Evolutionary conservation across 2,797 vertebrate genomes (phyloP).

Genomic region (Euthynnus affinis): DNA sequence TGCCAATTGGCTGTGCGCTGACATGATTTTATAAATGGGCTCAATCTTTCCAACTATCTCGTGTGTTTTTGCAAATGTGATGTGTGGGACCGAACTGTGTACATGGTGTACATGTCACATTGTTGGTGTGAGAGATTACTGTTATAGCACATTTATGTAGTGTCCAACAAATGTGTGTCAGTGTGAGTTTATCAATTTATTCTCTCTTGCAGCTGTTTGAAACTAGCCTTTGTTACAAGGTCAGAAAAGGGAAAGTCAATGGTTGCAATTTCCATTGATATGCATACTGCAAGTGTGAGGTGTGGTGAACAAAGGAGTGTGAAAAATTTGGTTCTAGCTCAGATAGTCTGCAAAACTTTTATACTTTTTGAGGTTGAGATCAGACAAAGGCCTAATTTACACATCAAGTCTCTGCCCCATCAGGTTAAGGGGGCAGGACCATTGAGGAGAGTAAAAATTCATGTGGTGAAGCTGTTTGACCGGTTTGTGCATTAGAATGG

Average conservation of each 20-base stretch:
- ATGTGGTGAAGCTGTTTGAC: neutral
- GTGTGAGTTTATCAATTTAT: no score
- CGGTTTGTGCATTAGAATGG: neutral
- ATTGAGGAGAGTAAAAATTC: no score
- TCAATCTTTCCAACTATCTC: slow-evolving; percentile 14
- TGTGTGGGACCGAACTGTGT: slow-evolving; percentile 3
- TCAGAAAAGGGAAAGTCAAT: neutral
- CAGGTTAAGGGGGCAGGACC: no score
- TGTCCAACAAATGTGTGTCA: no score
- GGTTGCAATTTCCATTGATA: slow-evolving; percentile 25
- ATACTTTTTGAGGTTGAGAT: slow-evolving; percentile 17
- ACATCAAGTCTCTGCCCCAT: slow-evolving; percentile 22
- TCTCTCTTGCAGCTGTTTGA: no score
- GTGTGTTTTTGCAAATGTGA: slow-evolving; percentile 19
- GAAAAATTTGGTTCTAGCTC: slow-evolving; percentile 3
- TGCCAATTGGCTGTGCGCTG: no score
- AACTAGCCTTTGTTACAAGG: neutral
- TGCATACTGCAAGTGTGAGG: neutral
- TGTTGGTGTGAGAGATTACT: neutral
- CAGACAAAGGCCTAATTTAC: slow-evolving; percentile 16
- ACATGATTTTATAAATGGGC: slow-evolving; percentile 17
- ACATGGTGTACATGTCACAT: neutral
- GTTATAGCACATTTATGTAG: neutral
- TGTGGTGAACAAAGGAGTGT: neutral
- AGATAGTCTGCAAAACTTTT: slow-evolving; percentile 11